Conservation (phyloP, 2,113 vertebrate genomes). For the Brachyistius frenatus region DNA sequence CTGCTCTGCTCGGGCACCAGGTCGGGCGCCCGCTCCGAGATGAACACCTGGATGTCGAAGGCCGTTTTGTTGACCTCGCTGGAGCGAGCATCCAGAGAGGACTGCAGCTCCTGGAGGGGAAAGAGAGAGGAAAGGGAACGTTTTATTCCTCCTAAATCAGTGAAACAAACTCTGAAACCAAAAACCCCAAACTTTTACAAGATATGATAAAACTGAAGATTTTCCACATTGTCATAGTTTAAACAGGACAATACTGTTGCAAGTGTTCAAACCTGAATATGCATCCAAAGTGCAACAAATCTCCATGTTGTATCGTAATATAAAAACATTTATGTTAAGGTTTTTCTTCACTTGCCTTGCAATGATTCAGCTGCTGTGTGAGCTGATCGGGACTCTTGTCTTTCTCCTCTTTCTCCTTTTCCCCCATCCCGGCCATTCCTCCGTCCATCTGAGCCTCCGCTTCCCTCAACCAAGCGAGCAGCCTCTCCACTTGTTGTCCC, state of each 20-base stretch:
- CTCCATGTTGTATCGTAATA: too few relatives aligned
- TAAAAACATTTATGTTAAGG: too few relatives aligned
- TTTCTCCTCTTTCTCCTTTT: conserved; percentile 38
- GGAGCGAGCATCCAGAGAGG: conserved; percentile 81
- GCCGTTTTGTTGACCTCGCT: conserved; percentile 85
- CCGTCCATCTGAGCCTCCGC: conserved; percentile 65
- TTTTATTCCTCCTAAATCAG: fast-evolving
- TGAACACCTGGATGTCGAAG: conserved; percentile 90
- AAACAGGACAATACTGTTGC: too few relatives aligned
- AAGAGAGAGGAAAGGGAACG: not conserved
- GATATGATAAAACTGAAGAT: too few relatives aligned
- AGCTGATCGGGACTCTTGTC: conserved; percentile 29
- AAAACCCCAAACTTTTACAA: too few relatives aligned
- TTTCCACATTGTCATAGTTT: too few relatives aligned
- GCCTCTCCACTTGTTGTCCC: conserved; percentile 78
- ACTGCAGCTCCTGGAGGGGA: conserved; percentile 84
- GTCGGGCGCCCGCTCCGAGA: conserved; percentile 92
- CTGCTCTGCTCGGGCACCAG: conserved; percentile 90
- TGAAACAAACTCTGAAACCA: too few relatives aligned
- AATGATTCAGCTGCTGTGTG: conserved; percentile 79
- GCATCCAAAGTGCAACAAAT: too few relatives aligned
- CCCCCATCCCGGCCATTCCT: conserved; percentile 38
- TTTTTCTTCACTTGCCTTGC: conserved; percentile 79
- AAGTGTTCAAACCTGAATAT: too few relatives aligned
- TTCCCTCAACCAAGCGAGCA: conserved; percentile 86